Evolutionary conservation across 2,888 invertebrate species (phyloP), one percentile per base, ranked within the genome.

Genomic region (Aradus depressus): DNA sequence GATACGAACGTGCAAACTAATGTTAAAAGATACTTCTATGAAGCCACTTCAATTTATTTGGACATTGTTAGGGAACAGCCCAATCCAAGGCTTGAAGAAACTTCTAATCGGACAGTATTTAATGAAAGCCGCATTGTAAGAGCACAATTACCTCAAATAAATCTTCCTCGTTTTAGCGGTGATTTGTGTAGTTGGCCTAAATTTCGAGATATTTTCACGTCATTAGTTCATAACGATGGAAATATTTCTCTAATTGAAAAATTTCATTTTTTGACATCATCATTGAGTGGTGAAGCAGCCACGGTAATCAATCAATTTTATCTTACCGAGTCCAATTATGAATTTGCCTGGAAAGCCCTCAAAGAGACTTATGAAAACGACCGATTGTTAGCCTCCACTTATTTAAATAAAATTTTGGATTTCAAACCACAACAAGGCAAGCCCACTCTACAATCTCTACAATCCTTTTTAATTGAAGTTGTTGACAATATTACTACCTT

Each of bases 161-260:
- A 35, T 48, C 38, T 48, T 25, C 37, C 48, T 19, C 22, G 39
- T 6, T 48, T 48, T 23, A 38, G 22, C 26, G 48, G 48, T 22
- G n/a, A n/a, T 21, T 34, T 48, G n/a, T 14, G 26, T 16, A 38
- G 39, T 12, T 49, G 52, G 52, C 48, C 52, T 2, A 8, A 48
- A 31, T 52, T 39, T 23, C 8, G 48, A 34, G 52, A 52, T 22
- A 38, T 22, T 5, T 52, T 45, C 32, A 28, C 18, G 10, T 52
- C 48, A 21, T 19, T 52, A 21, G 47, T 48, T 6, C 52, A 52
- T 34, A 47, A 48, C 28, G 48, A 52, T 38, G 19, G 10, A 23
- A 3, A 25, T n/a, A 3, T 52, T 16, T 41, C 52, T 12, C n/a
- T 21, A 21, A 48, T 34, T 14, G 32, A 42, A n/a, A 51, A 48